Evolutionary conservation across 2,797 vertebrate species (phyloP), one percentile per base, ranked within the genome.

Genomic region (Simalia tracyae): DNA sequence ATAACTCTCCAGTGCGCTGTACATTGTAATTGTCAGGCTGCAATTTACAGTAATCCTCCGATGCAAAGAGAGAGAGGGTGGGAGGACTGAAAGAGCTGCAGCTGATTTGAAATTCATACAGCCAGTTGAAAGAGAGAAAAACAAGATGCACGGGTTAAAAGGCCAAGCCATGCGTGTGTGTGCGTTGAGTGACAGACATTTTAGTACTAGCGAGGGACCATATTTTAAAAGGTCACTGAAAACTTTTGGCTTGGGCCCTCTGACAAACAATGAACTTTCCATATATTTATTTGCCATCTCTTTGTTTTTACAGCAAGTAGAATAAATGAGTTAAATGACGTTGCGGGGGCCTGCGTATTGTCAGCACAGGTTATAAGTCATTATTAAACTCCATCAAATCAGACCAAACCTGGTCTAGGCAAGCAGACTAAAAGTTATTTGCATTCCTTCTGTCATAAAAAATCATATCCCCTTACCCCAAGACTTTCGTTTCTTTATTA

Each of bases 301-400:
- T 98, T 98, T 99, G 98, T 99, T 99, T 99, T 99, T 98, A 98
- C 98, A 98, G 98, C 98, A 96, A 96, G 94, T 97, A 98, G 98
- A 98, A 98, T 98, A 99, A 99, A 99, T 99, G 98, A 98, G 97
- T 98, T 96, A 97, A 98, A 97, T 98, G 98, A 99, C 98, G 98
- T 98, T 97, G 98, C 95, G 95, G 94, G 94, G 97, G 98, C 97
- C 99, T 99, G 99, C 98, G 98, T 98, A 99, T 98, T 98, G 98
- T 99, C 98, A 99, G 97, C 98, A 98, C 98, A 98, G 98, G 98
- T 98, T 98, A 99, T 99, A 99, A 99, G 98, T 99, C 99, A 98
- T 98, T 98, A 98, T 98, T 98, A 98, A 98, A 98, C 98, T 97
- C 97, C 98, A 98, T 98, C 97, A 98, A 97, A 98, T 98, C 98